A percentile compares a stretch with the other conserved stretches of the same genome.
phyloP scores from a whole-genome alignment of 2,888 invertebrate genomes.

The Allygus modestus region DNA sequence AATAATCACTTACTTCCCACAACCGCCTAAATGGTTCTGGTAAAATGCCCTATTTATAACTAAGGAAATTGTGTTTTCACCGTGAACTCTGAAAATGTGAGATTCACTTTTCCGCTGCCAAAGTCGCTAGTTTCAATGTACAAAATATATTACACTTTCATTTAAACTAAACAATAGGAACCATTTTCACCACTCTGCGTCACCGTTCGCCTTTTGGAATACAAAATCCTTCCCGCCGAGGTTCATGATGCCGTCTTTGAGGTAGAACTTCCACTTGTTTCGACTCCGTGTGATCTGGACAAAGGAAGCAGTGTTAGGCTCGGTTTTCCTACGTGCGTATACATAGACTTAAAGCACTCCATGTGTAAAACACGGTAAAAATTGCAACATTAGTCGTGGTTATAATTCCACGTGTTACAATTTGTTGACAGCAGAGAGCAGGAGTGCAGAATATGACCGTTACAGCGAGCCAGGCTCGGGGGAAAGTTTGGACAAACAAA shows the following conservation, averaged over 20 bases:
- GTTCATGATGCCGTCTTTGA: slow-evolving; percentile 99
- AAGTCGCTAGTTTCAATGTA: slow-evolving; percentile 23
- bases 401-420: too few relatives aligned
- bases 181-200: slow-evolving; percentile 94
- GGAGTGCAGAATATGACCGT: too few relatives aligned
- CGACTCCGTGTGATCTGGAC: slow-evolving; percentile 95
- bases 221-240: slow-evolving; percentile 98
- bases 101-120: slow-evolving; percentile 47
- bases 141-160: slow-evolving; percentile 49
- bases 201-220: slow-evolving; percentile 99
- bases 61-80: slow-evolving; percentile 18
- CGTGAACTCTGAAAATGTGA: neutral
- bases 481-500: too few relatives aligned
- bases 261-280: slow-evolving; percentile 99
- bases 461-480: too few relatives aligned
- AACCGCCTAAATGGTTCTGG: slow-evolving; percentile 30
- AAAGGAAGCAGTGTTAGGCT: neutral
- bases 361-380: too few relatives aligned
- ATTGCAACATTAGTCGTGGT: too few relatives aligned
- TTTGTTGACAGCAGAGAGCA: too few relatives aligned
- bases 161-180: slow-evolving; percentile 52
- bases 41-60: slow-evolving; percentile 18
- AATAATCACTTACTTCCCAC: slow-evolving; percentile 22
- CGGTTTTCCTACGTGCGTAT: too few relatives aligned
- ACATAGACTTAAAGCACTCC: too few relatives aligned